phyloP scores from a whole-genome alignment of 2,797 vertebrate genomes.

The Peromyscus aztecus region DNA sequence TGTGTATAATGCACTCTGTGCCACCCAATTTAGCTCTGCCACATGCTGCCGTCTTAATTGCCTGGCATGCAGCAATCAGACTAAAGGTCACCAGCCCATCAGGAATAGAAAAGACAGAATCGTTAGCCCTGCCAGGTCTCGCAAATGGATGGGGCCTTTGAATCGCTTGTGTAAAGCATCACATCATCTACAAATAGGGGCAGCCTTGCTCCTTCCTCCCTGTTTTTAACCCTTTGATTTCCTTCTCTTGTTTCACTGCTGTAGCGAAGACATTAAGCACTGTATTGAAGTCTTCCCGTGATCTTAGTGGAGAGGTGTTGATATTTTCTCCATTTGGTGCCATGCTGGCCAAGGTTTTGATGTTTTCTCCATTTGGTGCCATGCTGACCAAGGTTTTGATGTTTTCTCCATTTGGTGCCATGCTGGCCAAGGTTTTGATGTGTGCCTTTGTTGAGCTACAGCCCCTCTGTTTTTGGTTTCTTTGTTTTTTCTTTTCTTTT shows the following conservation, averaged over 20 bases:
- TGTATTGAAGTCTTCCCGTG: neutral
- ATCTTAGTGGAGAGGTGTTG: neutral
- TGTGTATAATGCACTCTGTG: neutral
- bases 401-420: no score
- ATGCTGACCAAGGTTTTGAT: neutral
- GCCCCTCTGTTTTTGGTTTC: neutral
- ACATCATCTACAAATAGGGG: neutral
- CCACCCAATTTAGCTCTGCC: neutral
- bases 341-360: neutral
- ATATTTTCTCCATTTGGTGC: neutral
- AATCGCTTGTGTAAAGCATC: neutral
- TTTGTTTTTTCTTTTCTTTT: neutral
- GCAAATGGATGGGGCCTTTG: neutral
- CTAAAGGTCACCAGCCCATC: slow-evolving; percentile 33
- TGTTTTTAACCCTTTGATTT: neutral
- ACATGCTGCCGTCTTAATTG: neutral
- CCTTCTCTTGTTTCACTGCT: neutral
- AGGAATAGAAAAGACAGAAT: slow-evolving; percentile 23
- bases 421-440: neutral
- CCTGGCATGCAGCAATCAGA: slow-evolving; percentile 23
- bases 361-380: no score
- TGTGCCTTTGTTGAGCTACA: neutral
- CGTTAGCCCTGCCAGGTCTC: neutral
- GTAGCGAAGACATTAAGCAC: neutral
- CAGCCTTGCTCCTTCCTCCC: neutral